Base-by-base conservation (phyloP, 2,113 vertebrate species). In the Sander lucioperca region DNA sequence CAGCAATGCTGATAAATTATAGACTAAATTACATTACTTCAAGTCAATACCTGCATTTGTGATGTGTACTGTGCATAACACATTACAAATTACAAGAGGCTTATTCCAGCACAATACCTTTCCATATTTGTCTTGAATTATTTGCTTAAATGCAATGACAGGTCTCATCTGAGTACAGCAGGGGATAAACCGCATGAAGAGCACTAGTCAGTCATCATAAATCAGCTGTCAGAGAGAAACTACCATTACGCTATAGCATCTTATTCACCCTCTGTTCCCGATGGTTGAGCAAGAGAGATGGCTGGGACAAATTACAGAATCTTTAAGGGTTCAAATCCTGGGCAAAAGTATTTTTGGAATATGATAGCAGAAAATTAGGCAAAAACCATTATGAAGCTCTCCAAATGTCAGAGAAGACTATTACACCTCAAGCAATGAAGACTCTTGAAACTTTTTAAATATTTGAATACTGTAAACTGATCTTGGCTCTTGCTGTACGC, bases 131-230 rank as follows among this genome's bases (percentile, higher is more conserved):
- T 43, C 54, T 27, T 13, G 9, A 51, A 83, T 82, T 70, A 77
- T 47, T 63, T 73, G 51, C n/a, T 16, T 68, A 53, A 63, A 63
- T 45, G 50, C 39, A 25, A 73, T 4, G 58, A 67, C n/a, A 0
- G 66, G 27, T 59, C 33, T 74, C 39, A 74, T 80, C 57, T 39
- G 18, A 54, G 64, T 57, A 66, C 58, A 81, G 48, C 48, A 57
- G 63, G 27, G 39, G 21, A 77, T 80, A 80, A 80, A 77, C 25
- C 70, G 54, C 69, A 75, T 58, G 61, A 70, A 64, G 45, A 62
- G 61, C 74, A 74, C 30, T 23, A 51, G 65, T 69, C 62, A 57
- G 43, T 65, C 62, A 81, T 78, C 19, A 81, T 89, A 77, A 83
- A 76, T 15, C 56, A 62, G 45, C 61, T 73, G 64, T 56, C 80